Base-by-base conservation (phyloP, 2,113 vertebrate species). In the Hippocampus barbouri region DNA sequence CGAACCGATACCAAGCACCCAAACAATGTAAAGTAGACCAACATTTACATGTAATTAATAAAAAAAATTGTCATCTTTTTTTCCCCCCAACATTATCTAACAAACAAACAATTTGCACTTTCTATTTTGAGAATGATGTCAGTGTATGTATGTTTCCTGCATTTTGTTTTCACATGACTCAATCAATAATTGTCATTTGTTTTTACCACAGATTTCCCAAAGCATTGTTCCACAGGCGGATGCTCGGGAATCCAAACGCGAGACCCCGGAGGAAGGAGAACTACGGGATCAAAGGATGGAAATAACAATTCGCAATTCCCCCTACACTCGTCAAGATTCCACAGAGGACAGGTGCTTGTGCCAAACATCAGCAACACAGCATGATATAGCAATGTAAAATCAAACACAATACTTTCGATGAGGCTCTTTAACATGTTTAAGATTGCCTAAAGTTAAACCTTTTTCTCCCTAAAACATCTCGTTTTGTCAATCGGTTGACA, bases 181-280 rank as follows among this genome's bases (percentile, higher is more conserved):
- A 38, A 21, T n/a, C 38, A 70, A 76, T 41, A 3, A 38, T 14
- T 51, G 5, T 30, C 2, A 68, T 38, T 70, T 16, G 18, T 68
- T 14, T 68, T 72, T 73, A 43, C 68, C n/a, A 23, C 80, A 88
- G 87, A 86, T 75, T 78, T 70, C 84, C 63, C 79, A 77, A 74
- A 78, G 78, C 78, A 79, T 79, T 79, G 85, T 76, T 85, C 76
- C 86, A 10, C 88, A 99, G 97, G 94, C 96, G 92, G 96, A 99
- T 98, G 97, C 97, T 85, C 93, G 96, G 89, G 96, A 99, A 83
- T 93, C 96, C 70, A 99, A 98, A 88, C 91, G 96, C 75, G 97
- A 99, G 87, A 97, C 97, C 92, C 95, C 95, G 74, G 97, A 99
- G 86, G 97, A 99, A 93, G 97, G 97, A 84, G 97, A 99, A 94